Evolutionary conservation across 2,888 invertebrate species (phyloP), one percentile per base, ranked within the genome.

Genomic region (Coleophora flavipennella): DNA sequence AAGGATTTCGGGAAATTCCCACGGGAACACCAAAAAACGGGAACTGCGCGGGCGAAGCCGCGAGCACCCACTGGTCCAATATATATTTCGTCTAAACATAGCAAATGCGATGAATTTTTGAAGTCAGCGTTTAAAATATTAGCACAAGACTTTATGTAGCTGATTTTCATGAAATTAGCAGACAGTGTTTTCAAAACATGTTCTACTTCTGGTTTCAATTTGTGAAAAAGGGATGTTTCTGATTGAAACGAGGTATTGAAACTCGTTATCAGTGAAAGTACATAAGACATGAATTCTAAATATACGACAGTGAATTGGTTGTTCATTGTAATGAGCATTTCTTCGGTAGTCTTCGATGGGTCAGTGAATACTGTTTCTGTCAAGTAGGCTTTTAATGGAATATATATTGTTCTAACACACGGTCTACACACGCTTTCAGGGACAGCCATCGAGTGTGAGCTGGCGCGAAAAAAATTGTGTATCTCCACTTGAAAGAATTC

Each of bases 401-500:
- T 40, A 51, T n/a, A n/a, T 57, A 65, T 41, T 66, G 62, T 40
- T 64, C 62, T n/a, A 66, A 43, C n/a, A 62, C 51, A 32, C 67
- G 45, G 40, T 62, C 57, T 3, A 65, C 58, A 49, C 59, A 63
- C 10, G 42, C 45, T 51, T 68, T 57, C 27, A 61, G 11, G 10
- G 61, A 67, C 6, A 66, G 49, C 63, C 62, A 67, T 29, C 62
- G 42, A 27, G 62, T 65, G 28, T 38, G 39, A 14, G 46, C 41
- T 31, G 40, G 39, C 8, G 42, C 11, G n/a, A 2, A 51, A 39
- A 35, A 52, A 65, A 55, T 61, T 57, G 37, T 67, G 61, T 2
- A 64, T 55, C 31, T 59, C 57, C 4, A 49, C 46, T 35, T 60
- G n/a, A 44, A 64, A 65, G 44, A 62, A 62, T 31, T 44, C 34